Evolutionary conservation across 2,797 vertebrate genomes (phyloP), one percentile per base, ranked within the genome.

Genomic region (Pangasius sanitwongsei): DNA sequence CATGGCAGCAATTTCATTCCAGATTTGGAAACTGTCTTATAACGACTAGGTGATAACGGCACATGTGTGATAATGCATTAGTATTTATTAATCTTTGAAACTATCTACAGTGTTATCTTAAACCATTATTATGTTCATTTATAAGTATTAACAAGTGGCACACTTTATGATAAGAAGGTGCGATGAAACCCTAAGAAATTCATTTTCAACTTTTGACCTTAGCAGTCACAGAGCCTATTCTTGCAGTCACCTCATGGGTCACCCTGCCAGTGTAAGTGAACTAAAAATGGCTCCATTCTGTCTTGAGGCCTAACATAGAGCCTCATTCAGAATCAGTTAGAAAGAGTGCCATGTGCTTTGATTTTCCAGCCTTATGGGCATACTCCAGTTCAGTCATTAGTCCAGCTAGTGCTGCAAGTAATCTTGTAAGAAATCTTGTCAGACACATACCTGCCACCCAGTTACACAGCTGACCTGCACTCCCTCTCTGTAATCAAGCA

Each of bases 381-480:
- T 95, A 95, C 95, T 94, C 85, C 94, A 94, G 93, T 74, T 93
- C 94, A 92, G 91, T 94, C 94, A 96, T 96, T 96, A 96, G 89
- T 91, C 83, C 93, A 74, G 91, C 86, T 90, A 89, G 94, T 93
- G 91, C 91, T 92, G 93, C 93, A 94, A 93, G 94, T 96, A 95
- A 94, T 95, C 95, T 96, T 95, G 96, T 95, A 96, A 95, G 95
- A 96, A 96, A 96, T 96, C 95, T 96, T 96, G 93, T 95, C 95
- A 95, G 93, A 94, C 95, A 92, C 92, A 94, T 95, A 96, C 96
- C 95, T 94, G 95, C 95, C 94, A 91, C 94, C 93, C 94, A 94
- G 96, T 96, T 96, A 95, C 92, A 91, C 94, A 91, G 92, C 91
- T 91, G 90, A 90, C 86, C 87, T 81, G 83, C 90, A 90, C 90